phyloP scores from a whole-genome alignment of 2,113 vertebrate genomes.

The Elephantulus edwardii region DNA sequence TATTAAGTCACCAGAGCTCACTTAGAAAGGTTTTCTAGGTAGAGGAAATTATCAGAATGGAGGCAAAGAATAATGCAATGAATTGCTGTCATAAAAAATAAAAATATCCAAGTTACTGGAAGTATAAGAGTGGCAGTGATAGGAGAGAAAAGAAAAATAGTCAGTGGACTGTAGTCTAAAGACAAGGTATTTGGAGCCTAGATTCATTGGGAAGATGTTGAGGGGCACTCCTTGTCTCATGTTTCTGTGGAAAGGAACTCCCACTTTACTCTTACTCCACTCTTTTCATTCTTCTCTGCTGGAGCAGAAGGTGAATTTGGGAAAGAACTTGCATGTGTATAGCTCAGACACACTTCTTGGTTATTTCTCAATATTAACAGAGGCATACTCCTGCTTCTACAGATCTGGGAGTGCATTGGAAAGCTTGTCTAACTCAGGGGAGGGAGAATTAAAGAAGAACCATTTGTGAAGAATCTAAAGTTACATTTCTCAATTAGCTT shows the following conservation, averaged over 20 bases:
- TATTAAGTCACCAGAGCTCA: too few relatives aligned
- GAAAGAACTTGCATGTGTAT: fast-evolving
- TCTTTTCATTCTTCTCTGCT: neutral
- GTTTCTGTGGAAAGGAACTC: neutral
- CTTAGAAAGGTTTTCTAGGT: too few relatives aligned
- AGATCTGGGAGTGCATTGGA: too few relatives aligned
- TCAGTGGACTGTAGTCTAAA: neutral
- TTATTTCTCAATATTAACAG: too few relatives aligned
- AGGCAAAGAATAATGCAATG: neutral
- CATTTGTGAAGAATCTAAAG: too few relatives aligned
- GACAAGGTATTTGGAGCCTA: too few relatives aligned
- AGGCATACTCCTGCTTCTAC: too few relatives aligned
- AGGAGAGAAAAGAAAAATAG: neutral
- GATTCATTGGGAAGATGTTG: neutral
- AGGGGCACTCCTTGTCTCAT: neutral
- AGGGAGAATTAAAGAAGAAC: too few relatives aligned
- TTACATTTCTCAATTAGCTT: too few relatives aligned
- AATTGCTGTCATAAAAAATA: neutral
- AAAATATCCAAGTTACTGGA: neutral
- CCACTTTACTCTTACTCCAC: neutral
- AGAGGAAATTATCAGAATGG: neutral
- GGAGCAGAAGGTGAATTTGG: neutral
- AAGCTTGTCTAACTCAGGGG: too few relatives aligned
- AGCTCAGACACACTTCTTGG: too few relatives aligned
- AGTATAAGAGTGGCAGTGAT: neutral